Evolutionary conservation across 2,888 invertebrate genomes (phyloP), one percentile per base, ranked within the genome.

Genomic region (Stenodema calcarata): DNA sequence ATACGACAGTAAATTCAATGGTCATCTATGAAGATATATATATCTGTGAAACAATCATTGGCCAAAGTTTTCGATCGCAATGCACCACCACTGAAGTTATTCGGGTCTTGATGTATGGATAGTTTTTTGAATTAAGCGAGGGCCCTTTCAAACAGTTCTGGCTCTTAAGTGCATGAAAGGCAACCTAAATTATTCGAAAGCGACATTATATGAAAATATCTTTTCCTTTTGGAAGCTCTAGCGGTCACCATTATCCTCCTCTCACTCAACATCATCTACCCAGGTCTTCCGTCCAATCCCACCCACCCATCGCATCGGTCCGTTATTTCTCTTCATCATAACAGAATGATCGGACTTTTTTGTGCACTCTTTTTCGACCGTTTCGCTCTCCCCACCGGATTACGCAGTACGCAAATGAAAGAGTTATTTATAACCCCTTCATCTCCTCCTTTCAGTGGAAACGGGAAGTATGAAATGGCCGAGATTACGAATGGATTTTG

Each of bases 381-480:
- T 18, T 18, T 12, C 35, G 7, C 62, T 62, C 62, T 27, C 23
- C 23, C 12, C 18, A 11, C 6, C 23, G 62, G 62, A 62, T 62
- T 62, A 62, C 62, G 62, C 62, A 62, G 62, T 62, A 62, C 62
- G 23, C 62, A 62, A 62, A 62, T 62, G 62, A 62, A 62, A 62
- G 62, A 62, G 62, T 62, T 62, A 62, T 62, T 62, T 62, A 62
- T 62, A 62, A 62, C 62, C 62, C 62, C 62, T 62, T 62, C 62
- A 62, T 23, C 62, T 62, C 62, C 27, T 62, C 23, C 23, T 62
- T 62, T 23, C 62, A 62, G 12, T 47, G 47, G 16, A 12, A 2
- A 62, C 62, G 62, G 62, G 62, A 62, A 23, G 62, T n/a, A 62
- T 62, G 62, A 62, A 62, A 62, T 62, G 62, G 23, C 62, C 62